Conservation (phyloP, 2,888 invertebrate genomes). For the Tetragonisca angustula region DNA sequence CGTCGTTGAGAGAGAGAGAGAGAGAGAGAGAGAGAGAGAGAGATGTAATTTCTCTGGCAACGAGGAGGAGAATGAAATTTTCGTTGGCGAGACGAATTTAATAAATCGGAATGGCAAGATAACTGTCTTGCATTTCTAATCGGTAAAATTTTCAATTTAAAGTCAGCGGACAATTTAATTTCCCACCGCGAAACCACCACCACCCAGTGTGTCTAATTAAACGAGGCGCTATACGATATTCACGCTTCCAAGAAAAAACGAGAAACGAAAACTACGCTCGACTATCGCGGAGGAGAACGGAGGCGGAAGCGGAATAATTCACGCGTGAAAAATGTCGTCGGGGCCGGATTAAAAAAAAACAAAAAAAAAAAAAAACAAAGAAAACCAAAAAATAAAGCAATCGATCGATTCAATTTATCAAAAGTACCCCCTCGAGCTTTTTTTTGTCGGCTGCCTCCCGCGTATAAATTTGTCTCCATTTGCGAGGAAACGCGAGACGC, state of each 20-base stretch:
- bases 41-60: no score
- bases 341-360: neutral
- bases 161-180: neutral
- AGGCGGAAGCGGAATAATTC: conserved; percentile 35
- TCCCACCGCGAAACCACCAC: neutral
- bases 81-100: no score
- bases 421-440: conserved; percentile 30
- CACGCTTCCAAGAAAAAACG: neutral
- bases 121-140: neutral
- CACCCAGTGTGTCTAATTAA: neutral
- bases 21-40: no score
- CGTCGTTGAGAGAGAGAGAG: neutral
- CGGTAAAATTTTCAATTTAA: neutral
- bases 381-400: conserved; percentile 28
- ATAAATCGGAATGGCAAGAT: no score
- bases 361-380: neutral
- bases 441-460: neutral
- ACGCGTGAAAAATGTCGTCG: conserved; percentile 40
- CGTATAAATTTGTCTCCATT: conserved; percentile 61
- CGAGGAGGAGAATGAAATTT: no score
- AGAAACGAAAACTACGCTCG: neutral
- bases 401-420: conserved; percentile 57
- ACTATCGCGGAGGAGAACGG: no score
- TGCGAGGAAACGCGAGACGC: conserved; percentile 34
- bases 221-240: no score